Evolutionary conservation across 2,888 invertebrate species (phyloP).

Genomic region (Copidosoma aretas): DNA sequence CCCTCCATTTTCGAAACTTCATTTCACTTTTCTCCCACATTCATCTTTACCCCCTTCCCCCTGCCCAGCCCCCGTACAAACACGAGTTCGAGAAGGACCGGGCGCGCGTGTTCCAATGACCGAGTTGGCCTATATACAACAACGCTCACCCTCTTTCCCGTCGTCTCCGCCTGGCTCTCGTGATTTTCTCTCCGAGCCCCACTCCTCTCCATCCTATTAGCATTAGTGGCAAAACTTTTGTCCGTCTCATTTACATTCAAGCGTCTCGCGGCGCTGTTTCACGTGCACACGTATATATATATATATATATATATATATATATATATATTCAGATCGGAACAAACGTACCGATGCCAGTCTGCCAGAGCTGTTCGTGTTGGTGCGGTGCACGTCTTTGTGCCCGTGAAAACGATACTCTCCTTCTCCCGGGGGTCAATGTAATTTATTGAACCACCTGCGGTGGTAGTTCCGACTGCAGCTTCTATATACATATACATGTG

Average conservation of each 20-base stretch:
- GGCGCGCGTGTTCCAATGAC: constrained; percentile 13
- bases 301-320: background rate
- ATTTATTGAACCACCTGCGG: constrained; percentile 9
- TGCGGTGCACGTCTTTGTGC: background rate
- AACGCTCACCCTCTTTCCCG: background rate
- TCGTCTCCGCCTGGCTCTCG: background rate
- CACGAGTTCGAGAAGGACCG: background rate
- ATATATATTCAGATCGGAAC: background rate
- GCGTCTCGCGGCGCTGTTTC: background rate
- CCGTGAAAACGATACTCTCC: background rate
- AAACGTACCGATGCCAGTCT: background rate
- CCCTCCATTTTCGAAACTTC: too few relatives aligned
- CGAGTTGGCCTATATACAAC: background rate
- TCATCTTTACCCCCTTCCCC: too few relatives aligned
- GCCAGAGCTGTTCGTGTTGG: background rate
- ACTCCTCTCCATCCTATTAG: constrained; percentile 16
- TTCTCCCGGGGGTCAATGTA: background rate
- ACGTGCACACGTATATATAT: background rate
- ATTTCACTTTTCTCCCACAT: too few relatives aligned
- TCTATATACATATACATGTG: too few relatives aligned
- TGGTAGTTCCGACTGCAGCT: too few relatives aligned
- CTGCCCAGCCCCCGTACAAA: too few relatives aligned
- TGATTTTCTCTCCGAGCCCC: background rate
- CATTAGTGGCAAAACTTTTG: constrained; percentile 31
- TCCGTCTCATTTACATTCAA: constrained; percentile 29